phyloP scores from a whole-genome alignment of 2,797 vertebrate genomes.

The Champsocephalus esox region DNA sequence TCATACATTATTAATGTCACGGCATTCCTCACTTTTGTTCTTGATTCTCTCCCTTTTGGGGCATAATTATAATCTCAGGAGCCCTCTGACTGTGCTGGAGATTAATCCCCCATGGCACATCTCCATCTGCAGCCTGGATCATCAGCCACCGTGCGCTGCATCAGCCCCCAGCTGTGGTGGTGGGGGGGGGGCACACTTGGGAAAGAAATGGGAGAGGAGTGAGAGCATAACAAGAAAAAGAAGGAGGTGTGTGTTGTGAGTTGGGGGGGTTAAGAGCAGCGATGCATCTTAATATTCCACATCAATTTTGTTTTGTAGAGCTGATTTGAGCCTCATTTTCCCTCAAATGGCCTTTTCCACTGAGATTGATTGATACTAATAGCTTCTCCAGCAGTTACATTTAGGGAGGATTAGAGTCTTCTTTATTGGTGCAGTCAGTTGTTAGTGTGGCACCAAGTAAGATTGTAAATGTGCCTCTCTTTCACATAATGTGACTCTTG shows the following conservation, averaged over 20 bases:
- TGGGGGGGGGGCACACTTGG: slow-evolving; percentile 34
- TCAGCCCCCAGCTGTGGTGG: slow-evolving; percentile 77
- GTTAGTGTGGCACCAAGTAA: slow-evolving; percentile 54
- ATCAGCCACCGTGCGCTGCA: slow-evolving; percentile 69
- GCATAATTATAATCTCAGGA: slow-evolving; percentile 82
- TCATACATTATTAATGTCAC: slow-evolving; percentile 73
- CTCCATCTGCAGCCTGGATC: slow-evolving; percentile 79
- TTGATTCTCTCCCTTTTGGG: slow-evolving; percentile 49
- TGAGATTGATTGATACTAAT: slow-evolving; percentile 76
- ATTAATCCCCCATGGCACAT: slow-evolving; percentile 88
- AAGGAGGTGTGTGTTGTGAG: neutral
- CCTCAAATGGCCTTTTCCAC: slow-evolving; percentile 61
- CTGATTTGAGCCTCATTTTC: slow-evolving; percentile 72
- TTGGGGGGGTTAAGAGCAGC: slow-evolving; percentile 26
- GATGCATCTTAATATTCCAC: slow-evolving; percentile 71
- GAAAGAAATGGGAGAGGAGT: slow-evolving; percentile 18
- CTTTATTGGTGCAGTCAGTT: slow-evolving; percentile 60
- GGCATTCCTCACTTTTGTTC: slow-evolving; percentile 43
- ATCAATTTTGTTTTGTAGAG: slow-evolving; percentile 65
- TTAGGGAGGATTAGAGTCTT: slow-evolving; percentile 38
- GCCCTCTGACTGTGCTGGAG: slow-evolving; percentile 79
- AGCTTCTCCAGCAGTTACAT: slow-evolving; percentile 59
- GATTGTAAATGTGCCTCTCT: slow-evolving; percentile 62
- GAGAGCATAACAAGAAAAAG: slow-evolving; percentile 8
- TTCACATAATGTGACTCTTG: slow-evolving; percentile 65